Conservation (phyloP, 2,888 invertebrate genomes). For the Sinohyriopsis cumingii region DNA sequence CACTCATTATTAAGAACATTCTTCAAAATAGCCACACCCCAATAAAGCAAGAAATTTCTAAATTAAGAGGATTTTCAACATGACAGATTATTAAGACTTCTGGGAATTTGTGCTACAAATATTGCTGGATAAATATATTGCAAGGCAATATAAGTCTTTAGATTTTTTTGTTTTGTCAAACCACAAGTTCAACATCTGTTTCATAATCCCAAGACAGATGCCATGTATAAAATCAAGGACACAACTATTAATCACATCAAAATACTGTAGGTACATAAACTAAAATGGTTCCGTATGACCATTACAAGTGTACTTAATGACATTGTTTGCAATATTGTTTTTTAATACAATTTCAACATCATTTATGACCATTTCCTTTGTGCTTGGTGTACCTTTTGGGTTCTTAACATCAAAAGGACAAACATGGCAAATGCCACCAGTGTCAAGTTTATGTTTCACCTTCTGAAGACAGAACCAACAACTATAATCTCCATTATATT, state of each 20-base stretch:
- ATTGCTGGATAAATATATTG: slow-evolving; percentile 13
- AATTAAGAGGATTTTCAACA: slow-evolving; percentile 20
- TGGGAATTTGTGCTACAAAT: slow-evolving; percentile 17
- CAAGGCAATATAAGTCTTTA: slow-evolving; percentile 5
- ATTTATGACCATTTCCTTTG: no score
- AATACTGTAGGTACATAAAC: slow-evolving; percentile 16
- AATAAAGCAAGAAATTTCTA: slow-evolving; percentile 16
- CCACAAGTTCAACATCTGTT: slow-evolving; percentile 16
- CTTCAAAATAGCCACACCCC: slow-evolving; percentile 12
- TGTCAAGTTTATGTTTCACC: no score
- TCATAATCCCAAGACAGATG: slow-evolving; percentile 16
- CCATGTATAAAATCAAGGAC: slow-evolving; percentile 24
- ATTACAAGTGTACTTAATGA: not conserved
- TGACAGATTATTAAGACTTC: slow-evolving; percentile 6
- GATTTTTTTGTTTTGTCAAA: slow-evolving; percentile 17
- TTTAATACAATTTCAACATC: no score
- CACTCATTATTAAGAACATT: not conserved
- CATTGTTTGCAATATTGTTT: no score
- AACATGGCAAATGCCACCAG: no score
- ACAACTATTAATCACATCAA: slow-evolving; percentile 18
- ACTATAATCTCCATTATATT: no score
- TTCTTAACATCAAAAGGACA: no score
- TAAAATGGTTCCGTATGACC: slow-evolving; percentile 16
- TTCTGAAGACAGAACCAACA: no score
- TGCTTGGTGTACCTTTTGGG: no score